Percentiles rank a stretch among this genome's conserved stretches.
phyloP scores from a whole-genome alignment of 2,797 vertebrate genomes.

The Antrozous pallidus region DNA sequence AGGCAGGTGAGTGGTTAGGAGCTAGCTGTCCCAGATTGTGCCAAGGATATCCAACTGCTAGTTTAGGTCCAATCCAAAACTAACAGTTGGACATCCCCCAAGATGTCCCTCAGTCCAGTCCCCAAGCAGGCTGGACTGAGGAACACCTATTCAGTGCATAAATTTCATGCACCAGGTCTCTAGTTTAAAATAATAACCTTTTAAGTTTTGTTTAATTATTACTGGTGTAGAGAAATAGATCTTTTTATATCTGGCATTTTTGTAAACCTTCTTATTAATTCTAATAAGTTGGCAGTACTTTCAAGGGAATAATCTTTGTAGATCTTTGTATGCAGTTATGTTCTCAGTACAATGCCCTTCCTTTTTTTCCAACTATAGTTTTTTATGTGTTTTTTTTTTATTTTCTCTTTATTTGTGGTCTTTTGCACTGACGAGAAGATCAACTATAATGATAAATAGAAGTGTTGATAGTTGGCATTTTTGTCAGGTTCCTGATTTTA shows the following conservation, averaged over 20 bases:
- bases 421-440: neutral
- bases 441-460: conserved; percentile 35
- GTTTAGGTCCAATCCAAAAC: too few relatives aligned
- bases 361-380: neutral
- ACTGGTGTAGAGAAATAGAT: neutral
- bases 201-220: neutral
- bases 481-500: neutral
- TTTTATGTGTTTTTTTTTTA: neutral
- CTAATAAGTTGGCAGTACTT: neutral
- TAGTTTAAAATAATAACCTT: neutral
- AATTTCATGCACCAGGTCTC: too few relatives aligned
- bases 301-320: neutral
- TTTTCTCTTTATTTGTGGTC: conserved; percentile 19
- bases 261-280: neutral
- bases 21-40: too few relatives aligned
- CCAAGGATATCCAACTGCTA: too few relatives aligned
- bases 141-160: too few relatives aligned
- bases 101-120: too few relatives aligned
- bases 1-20: too few relatives aligned
- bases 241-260: neutral
- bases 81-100: too few relatives aligned
- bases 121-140: too few relatives aligned
- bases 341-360: neutral
- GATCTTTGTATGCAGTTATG: neutral
- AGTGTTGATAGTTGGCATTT: conserved; percentile 26